A percentile compares a stretch with the other conserved stretches of the same genome.
Conservation (phyloP, 2,113 vertebrate genomes). For the Campylomormyrus numenius region DNA sequence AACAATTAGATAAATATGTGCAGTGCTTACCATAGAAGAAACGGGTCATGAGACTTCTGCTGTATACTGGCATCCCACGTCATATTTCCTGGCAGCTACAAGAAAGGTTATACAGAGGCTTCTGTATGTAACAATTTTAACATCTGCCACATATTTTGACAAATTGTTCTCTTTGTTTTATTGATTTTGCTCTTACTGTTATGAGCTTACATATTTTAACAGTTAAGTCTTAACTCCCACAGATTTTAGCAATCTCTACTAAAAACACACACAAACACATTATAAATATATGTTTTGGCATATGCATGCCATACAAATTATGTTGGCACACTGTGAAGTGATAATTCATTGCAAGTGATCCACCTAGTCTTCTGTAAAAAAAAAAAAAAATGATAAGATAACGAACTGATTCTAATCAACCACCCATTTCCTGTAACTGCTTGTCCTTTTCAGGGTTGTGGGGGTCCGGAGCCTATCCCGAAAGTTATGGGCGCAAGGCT, state of each 20-base stretch:
- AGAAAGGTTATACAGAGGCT: too few relatives aligned
- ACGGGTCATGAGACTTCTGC: not conserved
- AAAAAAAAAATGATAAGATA: not conserved
- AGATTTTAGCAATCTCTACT: not conserved
- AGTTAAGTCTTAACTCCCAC: not conserved
- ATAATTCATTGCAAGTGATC: not conserved
- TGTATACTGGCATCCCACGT: not conserved
- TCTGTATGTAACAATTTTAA: not conserved
- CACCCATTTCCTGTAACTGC: not conserved
- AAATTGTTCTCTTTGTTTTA: not conserved
- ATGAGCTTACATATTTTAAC: not conserved
- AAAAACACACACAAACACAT: not conserved
- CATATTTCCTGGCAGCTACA: not conserved
- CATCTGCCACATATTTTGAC: not conserved
- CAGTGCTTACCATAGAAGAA: not conserved
- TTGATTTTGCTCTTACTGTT: not conserved
- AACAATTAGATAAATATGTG: not conserved
- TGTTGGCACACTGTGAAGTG: not conserved
- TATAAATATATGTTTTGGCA: not conserved
- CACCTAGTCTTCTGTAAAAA: not conserved
- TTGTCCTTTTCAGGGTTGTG: not conserved
- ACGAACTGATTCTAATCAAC: not conserved
- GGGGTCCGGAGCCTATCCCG: too few relatives aligned
- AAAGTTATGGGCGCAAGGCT: not conserved
- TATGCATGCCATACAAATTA: not conserved